Conservation (phyloP, 2,888 invertebrate genomes). For the Eilema depressum region DNA sequence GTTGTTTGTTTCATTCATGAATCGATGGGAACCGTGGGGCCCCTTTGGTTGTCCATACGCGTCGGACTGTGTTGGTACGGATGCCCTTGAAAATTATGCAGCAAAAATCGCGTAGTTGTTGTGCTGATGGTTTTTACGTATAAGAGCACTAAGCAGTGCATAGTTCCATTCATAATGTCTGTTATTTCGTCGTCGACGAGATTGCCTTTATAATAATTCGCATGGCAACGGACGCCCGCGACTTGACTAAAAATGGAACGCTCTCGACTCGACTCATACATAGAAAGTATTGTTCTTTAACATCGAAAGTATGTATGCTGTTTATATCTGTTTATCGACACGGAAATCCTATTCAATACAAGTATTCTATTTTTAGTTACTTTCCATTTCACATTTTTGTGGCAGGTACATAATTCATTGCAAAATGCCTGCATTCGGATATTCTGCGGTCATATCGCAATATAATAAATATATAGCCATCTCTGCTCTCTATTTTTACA, state of each 20-base stretch:
- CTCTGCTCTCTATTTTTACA: conserved; percentile 51
- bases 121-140: conserved; percentile 63
- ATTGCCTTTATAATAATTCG: conserved; percentile 61
- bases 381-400: conserved; percentile 41
- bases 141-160: conserved; percentile 61
- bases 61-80: conserved; percentile 59
- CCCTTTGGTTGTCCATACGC: conserved; percentile 64
- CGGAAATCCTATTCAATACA: conserved; percentile 48
- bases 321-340: conserved; percentile 64
- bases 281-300: conserved; percentile 78
- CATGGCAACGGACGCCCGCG: conserved; percentile 73
- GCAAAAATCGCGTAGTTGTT: conserved; percentile 79
- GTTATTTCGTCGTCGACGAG: conserved; percentile 52
- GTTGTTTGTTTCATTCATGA: conserved; percentile 81
- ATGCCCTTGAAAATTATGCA: conserved; percentile 88
- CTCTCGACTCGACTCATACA: conserved; percentile 72
- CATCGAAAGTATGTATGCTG: conserved; percentile 64
- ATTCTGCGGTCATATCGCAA: conserved; percentile 39
- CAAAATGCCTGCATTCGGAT: conserved; percentile 36
- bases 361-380: conserved; percentile 40
- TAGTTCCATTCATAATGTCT: conserved; percentile 64
- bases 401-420: conserved; percentile 26
- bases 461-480: conserved; percentile 13
- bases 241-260: conserved; percentile 81
- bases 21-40: conserved; percentile 62